Base-by-base conservation (phyloP, 2,797 vertebrate species). In the Heteromormyrus szaboi region DNA sequence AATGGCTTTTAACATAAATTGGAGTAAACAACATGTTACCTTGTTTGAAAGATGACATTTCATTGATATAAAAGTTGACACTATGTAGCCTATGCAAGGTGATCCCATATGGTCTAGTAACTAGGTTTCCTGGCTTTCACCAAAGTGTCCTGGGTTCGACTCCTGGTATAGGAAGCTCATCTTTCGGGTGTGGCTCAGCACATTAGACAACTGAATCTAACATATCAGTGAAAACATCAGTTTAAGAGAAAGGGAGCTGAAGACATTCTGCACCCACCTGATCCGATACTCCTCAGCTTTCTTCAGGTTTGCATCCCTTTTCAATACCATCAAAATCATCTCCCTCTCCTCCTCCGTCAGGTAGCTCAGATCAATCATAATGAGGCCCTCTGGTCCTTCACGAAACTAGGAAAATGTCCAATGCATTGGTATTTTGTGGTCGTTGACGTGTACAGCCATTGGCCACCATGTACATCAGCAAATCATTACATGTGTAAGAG, bases 341-440 rank as follows among this genome's bases (percentile, higher is more conserved):
- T 95, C 96, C 93, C 98, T 97, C 90, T 99, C 99, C 90, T 99
- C 98, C 91, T 99, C 98, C 0, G 97, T 98, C 92, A 99, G 95
- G 92, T 99, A 97, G 92, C 98, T 98, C 90, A 99, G 94, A 94
- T 99, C 98, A 48, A 99, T 98, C 99, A 99, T 99, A 92, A 94
- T 91, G 92, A 7, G 87, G 19, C 87, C 22, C 76, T 46, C 22
- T 51, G 51, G 33, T 25, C 0, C 54, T 91, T 12, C 54, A 86
- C 62, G 25, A n/a, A 4, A 51, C 50, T 76, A 89, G 85, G 17
- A 46, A 46, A 19, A n/a, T 65, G 33, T 19, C 11, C 37, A 4
- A 3, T 7, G 22, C 17, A 53, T 33, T 3, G 37, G 37, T 81
- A n/a, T 19, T 19, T 22, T 44, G 76, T 46, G 17, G 2, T 81